Percentiles rank a stretch among this genome's conserved stretches.
These are phyloP conservation scores for Datnioides undecimradiatus DNA, from an alignment of 2,113 vertebrate genomes.

Conservation along the genomic window DNA sequence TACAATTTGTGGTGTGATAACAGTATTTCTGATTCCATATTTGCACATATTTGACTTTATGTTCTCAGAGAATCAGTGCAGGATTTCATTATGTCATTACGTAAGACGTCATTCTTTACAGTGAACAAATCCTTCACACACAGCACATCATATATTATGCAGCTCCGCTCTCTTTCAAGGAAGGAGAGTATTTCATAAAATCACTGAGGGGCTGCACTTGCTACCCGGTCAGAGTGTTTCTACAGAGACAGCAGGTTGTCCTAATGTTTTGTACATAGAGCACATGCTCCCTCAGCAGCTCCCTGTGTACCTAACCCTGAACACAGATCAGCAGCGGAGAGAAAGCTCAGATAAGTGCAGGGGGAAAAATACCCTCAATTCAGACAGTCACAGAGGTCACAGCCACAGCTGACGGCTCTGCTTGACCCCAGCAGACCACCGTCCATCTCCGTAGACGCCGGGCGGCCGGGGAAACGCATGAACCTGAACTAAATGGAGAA, in stretches of 20 bases:
- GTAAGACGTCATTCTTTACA: neutral
- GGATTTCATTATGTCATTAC: neutral
- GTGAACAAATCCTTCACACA: neutral
- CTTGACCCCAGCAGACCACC: slow-evolving; percentile 64
- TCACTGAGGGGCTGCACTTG: neutral
- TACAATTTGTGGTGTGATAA: neutral
- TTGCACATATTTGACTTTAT: neutral
- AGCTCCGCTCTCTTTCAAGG: slow-evolving; percentile 10
- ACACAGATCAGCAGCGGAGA: slow-evolving; percentile 36
- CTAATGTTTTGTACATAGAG: neutral
- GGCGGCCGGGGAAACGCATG: slow-evolving; percentile 46
- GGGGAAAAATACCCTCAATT: slow-evolving; percentile 39
- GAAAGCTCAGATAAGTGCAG: slow-evolving; percentile 42
- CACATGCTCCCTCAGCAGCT: neutral
- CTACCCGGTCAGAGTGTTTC: neutral
- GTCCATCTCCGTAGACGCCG: slow-evolving; percentile 57
- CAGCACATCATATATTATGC: neutral
- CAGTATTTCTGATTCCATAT: neutral
- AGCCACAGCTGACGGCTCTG: slow-evolving; percentile 54
- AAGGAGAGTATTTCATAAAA: neutral
- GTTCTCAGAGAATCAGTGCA: neutral
- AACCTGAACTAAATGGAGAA: slow-evolving; percentile 72
- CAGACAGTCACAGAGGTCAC: slow-evolving; percentile 59
- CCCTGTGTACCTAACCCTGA: slow-evolving; percentile 42
- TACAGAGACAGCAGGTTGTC: slow-evolving; percentile 31